Percentiles rank a stretch among this genome's conserved stretches.
Evolutionary conservation across 2,797 vertebrate species (phyloP).

Genomic region (Hydrocynus forskahlii): DNA sequence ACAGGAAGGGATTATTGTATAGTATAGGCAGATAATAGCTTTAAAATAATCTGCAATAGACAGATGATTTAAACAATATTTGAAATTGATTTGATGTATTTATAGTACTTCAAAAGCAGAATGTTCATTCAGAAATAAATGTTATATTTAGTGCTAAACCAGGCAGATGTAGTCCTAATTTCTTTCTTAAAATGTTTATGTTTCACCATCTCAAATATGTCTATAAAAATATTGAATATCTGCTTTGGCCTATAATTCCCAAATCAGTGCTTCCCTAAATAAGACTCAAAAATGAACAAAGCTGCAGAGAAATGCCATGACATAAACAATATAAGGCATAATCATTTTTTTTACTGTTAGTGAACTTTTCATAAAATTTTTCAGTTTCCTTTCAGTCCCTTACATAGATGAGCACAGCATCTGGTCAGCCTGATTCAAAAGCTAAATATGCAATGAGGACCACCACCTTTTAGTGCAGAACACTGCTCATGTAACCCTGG

Average conservation of each 20-base stretch:
- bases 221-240: too few species aligned
- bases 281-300: not conserved
- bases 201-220: not conserved
- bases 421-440: not conserved
- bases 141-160: too few species aligned
- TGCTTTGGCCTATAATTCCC: not conserved
- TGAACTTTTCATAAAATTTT: not conserved
- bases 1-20: not conserved
- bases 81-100: too few species aligned
- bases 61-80: too few species aligned
- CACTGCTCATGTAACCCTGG: not conserved
- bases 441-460: not conserved
- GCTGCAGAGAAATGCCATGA: not conserved
- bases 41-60: too few species aligned
- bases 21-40: too few species aligned
- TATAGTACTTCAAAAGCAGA: too few species aligned
- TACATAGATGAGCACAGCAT: not conserved
- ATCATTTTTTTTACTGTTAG: not conserved
- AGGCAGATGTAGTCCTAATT: too few species aligned
- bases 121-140: too few species aligned
- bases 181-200: too few species aligned
- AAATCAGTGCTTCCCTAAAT: too few species aligned
- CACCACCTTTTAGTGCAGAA: not conserved
- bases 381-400: not conserved
- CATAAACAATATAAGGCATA: not conserved